Conservation (phyloP, 2,888 invertebrate species). For the Rosalia funebris region DNA sequence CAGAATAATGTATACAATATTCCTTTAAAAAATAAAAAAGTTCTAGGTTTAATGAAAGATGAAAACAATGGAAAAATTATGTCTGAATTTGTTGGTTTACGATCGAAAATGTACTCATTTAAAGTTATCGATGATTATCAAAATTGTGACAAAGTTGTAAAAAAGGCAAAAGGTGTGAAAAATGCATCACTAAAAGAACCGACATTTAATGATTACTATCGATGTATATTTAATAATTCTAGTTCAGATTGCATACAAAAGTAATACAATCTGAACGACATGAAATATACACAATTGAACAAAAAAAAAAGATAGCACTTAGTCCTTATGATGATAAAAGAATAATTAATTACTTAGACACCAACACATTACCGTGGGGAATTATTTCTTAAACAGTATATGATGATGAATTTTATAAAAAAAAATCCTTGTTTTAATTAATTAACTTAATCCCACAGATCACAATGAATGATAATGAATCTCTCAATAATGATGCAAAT, state of each 20-base stretch:
- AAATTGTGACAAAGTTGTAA: neutral
- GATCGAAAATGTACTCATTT: conserved; percentile 37
- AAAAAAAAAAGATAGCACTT: too few species aligned
- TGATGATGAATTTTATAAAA: too few species aligned
- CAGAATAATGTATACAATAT: conserved; percentile 47
- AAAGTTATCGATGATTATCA: neutral
- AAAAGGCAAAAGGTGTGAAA: neutral
- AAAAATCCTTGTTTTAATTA: too few species aligned
- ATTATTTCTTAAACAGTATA: too few species aligned
- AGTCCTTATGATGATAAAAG: too few species aligned
- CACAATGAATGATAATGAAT: too few species aligned
- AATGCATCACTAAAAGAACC: neutral
- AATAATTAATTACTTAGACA: too few species aligned
- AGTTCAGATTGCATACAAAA: neutral
- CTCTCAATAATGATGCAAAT: too few species aligned
- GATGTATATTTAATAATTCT: neutral
- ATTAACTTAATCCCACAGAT: too few species aligned
- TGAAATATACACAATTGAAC: too few species aligned
- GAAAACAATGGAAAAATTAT: conserved; percentile 50
- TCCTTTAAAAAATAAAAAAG: conserved; percentile 52
- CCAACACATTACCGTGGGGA: too few species aligned
- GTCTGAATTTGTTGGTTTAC: conserved; percentile 51
- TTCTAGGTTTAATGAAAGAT: conserved; percentile 55
- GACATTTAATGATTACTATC: neutral
- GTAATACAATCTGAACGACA: too few species aligned